A percentile compares a stretch with the other conserved stretches of the same genome.
phyloP scores from a whole-genome alignment of 1,140 invertebrate species.

The Lasioglossum baleicum region DNA sequence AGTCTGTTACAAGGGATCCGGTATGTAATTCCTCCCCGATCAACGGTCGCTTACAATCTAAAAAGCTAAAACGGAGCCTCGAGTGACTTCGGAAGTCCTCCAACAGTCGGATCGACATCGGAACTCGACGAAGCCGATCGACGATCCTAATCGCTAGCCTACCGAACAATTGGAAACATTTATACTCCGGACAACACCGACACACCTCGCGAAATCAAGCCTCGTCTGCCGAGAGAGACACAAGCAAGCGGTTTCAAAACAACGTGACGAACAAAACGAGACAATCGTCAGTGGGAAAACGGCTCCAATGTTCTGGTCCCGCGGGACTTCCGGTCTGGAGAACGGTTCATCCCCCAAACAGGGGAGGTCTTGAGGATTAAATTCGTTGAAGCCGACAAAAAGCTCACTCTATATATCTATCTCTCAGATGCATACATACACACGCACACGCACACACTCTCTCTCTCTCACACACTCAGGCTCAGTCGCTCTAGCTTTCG shows the following conservation, averaged over 20 bases:
- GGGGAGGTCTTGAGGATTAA: constrained; percentile 29
- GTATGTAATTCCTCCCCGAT: neutral
- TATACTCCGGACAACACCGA: neutral
- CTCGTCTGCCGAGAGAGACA: neutral
- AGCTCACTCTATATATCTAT: constrained; percentile 13
- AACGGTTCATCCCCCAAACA: neutral
- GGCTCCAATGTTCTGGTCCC: neutral
- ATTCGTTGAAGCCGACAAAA: constrained; percentile 55
- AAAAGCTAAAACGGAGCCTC: neutral
- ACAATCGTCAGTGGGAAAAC: neutral
- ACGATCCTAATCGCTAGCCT: constrained; percentile 1
- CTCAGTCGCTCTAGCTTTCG: neutral
- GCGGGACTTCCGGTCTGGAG: neutral
- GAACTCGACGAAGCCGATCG: neutral
- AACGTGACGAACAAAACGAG: neutral
- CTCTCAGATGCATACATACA: neutral
- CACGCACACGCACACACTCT: neutral
- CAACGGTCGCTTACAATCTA: neutral
- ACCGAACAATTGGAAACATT: constrained; percentile 5
- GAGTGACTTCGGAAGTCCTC: neutral
- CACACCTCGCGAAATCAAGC: neutral
- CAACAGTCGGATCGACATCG: neutral
- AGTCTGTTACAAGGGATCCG: neutral
- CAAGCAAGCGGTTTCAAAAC: neutral
- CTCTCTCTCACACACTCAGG: neutral